Conservation (phyloP, 2,888 invertebrate genomes). For the Ophion ventricosus region DNA sequence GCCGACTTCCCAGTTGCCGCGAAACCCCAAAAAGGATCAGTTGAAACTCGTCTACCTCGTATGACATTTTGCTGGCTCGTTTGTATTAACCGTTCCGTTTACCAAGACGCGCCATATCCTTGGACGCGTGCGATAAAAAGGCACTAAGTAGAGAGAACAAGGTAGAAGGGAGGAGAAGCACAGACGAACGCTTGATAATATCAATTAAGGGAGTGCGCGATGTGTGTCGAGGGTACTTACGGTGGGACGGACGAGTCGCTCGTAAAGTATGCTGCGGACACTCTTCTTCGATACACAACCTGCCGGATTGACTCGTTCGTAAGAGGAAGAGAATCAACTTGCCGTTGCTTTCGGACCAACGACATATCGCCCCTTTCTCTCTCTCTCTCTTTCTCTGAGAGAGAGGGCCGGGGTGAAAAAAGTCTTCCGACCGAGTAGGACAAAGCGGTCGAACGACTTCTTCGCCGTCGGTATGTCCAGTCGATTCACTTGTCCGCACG, state of each 20-base stretch:
- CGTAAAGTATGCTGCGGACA: constrained; percentile 67
- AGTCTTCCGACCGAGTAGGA: constrained; percentile 71
- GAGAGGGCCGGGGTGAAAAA: constrained; percentile 51
- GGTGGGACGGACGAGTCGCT: constrained; percentile 33
- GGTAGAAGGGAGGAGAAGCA: background rate
- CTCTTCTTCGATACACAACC: constrained; percentile 35
- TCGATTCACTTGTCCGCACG: constrained; percentile 35
- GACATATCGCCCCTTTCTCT: constrained; percentile 38
- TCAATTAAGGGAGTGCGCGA: constrained; percentile 59
- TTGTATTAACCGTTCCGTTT: too few relatives aligned
- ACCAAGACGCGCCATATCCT: too few relatives aligned
- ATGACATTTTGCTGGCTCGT: too few relatives aligned
- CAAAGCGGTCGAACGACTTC: constrained; percentile 82
- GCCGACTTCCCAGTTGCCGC: too few relatives aligned
- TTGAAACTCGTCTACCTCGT: too few relatives aligned
- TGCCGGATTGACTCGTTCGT: constrained; percentile 66
- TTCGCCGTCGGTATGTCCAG: constrained; percentile 67
- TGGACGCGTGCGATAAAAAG: background rate
- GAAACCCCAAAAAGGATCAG: too few relatives aligned
- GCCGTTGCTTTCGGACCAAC: constrained; percentile 52
- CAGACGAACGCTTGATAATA: constrained; percentile 43
- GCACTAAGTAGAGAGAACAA: background rate
- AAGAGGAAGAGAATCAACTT: constrained; percentile 38
- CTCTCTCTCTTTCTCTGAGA: background rate
- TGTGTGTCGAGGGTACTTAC: constrained; percentile 30